Evolutionary conservation across 2,113 vertebrate genomes (phyloP).

Genomic region (Peromyscus polionotus): DNA sequence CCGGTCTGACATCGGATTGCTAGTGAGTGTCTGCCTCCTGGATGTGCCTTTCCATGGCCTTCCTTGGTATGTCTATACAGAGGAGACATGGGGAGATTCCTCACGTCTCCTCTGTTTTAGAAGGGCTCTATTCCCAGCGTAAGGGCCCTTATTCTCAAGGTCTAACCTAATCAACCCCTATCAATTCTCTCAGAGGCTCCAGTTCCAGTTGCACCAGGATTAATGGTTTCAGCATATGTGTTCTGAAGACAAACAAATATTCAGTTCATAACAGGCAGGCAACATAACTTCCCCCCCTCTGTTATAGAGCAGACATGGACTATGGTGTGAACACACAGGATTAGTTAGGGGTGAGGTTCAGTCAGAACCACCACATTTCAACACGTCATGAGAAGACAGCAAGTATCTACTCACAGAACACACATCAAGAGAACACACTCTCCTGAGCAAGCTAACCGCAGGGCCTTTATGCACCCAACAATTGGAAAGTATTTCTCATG

Average conservation of each 20-base stretch:
- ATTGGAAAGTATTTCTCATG: neutral
- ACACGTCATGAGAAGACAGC: neutral
- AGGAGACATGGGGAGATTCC: neutral
- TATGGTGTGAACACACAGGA: neutral
- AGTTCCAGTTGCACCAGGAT: neutral
- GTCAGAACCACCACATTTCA: neutral
- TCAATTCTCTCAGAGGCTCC: neutral
- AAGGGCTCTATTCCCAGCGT: neutral
- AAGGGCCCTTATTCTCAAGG: neutral
- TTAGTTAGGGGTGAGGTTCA: neutral
- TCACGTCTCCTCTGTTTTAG: neutral
- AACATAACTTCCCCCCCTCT: neutral
- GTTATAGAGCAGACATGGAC: neutral
- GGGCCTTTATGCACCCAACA: neutral
- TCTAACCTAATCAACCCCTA: neutral
- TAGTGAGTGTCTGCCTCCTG: neutral
- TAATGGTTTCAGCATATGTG: neutral
- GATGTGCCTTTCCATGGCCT: neutral
- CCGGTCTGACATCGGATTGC: neutral
- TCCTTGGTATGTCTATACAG: neutral
- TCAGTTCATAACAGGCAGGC: neutral
- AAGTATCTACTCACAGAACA: neutral
- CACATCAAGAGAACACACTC: slow-evolving; percentile 14
- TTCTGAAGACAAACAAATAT: neutral
- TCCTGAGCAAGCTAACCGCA: neutral